These are phyloP conservation scores for Pasiphila rectangulata DNA, from an alignment of 2,888 invertebrate species.

Conservation along the genomic window DNA sequence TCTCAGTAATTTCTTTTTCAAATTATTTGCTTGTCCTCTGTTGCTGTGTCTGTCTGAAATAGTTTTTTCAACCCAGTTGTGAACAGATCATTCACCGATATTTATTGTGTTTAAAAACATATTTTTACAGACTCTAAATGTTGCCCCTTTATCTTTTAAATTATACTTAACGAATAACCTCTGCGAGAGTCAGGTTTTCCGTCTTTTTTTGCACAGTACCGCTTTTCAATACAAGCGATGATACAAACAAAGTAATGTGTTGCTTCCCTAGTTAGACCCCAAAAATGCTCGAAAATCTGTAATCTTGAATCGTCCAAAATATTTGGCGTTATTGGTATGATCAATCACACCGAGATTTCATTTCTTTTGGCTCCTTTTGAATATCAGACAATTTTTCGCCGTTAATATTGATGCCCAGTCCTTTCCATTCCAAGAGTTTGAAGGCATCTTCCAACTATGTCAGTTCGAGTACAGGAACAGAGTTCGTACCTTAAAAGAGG, in stretches of 20 bases:
- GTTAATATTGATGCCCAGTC: too few species aligned
- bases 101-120: conserved; percentile 10
- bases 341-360: conserved; percentile 15
- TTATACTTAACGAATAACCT: conserved; percentile 8
- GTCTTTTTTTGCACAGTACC: conserved; percentile 8
- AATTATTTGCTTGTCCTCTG: conserved; percentile 10
- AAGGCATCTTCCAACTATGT: too few species aligned
- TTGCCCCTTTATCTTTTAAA: conserved; percentile 9
- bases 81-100: conserved; percentile 9
- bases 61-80: conserved; percentile 11
- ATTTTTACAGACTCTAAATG: conserved; percentile 8
- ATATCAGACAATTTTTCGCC: conserved; percentile 7
- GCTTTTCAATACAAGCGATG: conserved; percentile 7
- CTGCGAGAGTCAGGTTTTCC: conserved; percentile 4
- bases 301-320: conserved; percentile 6
- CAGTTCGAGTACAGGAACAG: too few species aligned
- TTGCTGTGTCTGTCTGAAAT: conserved; percentile 7
- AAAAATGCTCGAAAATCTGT: conserved; percentile 8
- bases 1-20: conserved; percentile 6
- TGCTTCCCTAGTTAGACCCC: conserved; percentile 7
- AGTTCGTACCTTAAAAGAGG: too few species aligned
- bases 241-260: conserved; percentile 5
- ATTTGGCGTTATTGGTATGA: conserved; percentile 14
- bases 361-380: conserved; percentile 10
- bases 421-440: too few species aligned